These are phyloP conservation scores for Xyrauchen texanus DNA, from an alignment of 2,113 vertebrate species.

Conservation along the genomic window DNA sequence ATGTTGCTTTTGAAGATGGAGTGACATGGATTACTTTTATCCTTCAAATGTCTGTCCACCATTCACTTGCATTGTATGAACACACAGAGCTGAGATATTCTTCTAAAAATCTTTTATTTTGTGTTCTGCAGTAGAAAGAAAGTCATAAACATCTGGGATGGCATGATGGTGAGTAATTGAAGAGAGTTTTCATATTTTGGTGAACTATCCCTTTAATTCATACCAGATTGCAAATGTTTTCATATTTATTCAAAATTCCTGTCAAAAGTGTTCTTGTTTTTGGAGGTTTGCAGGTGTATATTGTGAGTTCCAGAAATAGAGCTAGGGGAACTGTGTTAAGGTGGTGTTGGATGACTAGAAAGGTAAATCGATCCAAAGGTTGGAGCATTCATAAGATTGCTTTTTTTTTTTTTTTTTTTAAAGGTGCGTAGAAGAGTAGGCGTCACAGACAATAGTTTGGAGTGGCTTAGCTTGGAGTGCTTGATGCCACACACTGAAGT, in stretches of 20 bases:
- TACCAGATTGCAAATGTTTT: background rate
- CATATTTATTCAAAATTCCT: background rate
- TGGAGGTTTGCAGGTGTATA: background rate
- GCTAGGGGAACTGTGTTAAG: slow-evolving; percentile 9
- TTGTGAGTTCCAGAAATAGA: slow-evolving; percentile 8
- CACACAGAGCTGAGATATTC: too few species aligned
- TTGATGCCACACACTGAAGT: slow-evolving; percentile 37
- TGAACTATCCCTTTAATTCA: background rate
- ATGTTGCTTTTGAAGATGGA: too few species aligned
- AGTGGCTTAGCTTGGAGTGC: background rate
- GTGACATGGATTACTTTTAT: too few species aligned
- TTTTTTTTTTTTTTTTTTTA: slow-evolving; percentile 27
- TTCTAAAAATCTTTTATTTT: too few species aligned
- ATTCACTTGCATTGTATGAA: too few species aligned
- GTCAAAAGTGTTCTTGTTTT: background rate
- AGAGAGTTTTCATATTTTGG: too few species aligned
- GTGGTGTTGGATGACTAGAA: slow-evolving; percentile 29
- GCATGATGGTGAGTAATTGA: too few species aligned
- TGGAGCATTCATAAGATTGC: slow-evolving; percentile 29
- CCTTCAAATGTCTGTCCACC: too few species aligned
- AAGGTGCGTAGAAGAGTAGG: slow-evolving; percentile 26
- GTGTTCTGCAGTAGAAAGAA: too few species aligned
- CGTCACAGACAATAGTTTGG: slow-evolving; percentile 19
- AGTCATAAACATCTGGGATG: too few species aligned
- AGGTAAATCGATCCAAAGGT: slow-evolving; percentile 1